Conservation (phyloP, 2,113 vertebrate genomes). For the Catharus bicknelli region DNA sequence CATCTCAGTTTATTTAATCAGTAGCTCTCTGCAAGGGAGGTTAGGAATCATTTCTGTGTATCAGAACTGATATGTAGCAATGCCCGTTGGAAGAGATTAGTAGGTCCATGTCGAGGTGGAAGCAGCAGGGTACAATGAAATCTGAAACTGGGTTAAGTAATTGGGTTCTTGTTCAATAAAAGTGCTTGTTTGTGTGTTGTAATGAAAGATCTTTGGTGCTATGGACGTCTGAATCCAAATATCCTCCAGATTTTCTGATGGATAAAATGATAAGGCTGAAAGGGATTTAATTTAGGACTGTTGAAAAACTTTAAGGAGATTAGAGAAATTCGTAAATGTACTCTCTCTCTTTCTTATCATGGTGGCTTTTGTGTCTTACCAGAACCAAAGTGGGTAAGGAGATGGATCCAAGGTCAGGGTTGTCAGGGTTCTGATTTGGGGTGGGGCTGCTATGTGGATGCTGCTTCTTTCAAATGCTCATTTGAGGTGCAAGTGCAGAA, state of each 20-base stretch:
- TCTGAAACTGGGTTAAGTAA: constrained; percentile 91
- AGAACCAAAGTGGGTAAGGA: background rate
- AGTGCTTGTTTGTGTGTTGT: constrained; percentile 78
- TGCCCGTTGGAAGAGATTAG: constrained; percentile 91
- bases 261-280: constrained; percentile 75
- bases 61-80: constrained; percentile 76
- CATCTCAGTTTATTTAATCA: constrained; percentile 92
- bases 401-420: background rate
- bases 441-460: background rate
- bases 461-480: background rate
- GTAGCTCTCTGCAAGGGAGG: constrained; percentile 76
- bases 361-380: constrained; percentile 61
- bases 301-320: constrained; percentile 78
- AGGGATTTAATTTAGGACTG: constrained; percentile 78
- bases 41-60: constrained; percentile 76
- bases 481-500: background rate
- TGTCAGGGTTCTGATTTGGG: background rate
- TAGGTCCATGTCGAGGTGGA: constrained; percentile 80
- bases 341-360: constrained; percentile 30
- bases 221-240: constrained; percentile 78
- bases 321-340: constrained; percentile 67
- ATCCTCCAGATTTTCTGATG: constrained; percentile 77
- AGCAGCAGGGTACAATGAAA: constrained; percentile 79
- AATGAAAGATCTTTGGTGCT: constrained; percentile 78
- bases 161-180: constrained; percentile 96